A percentile compares a stretch with the other conserved stretches of the same genome.
Evolutionary conservation across 2,113 vertebrate genomes (phyloP).

Genomic region (Hemibagrus wyckioides): DNA sequence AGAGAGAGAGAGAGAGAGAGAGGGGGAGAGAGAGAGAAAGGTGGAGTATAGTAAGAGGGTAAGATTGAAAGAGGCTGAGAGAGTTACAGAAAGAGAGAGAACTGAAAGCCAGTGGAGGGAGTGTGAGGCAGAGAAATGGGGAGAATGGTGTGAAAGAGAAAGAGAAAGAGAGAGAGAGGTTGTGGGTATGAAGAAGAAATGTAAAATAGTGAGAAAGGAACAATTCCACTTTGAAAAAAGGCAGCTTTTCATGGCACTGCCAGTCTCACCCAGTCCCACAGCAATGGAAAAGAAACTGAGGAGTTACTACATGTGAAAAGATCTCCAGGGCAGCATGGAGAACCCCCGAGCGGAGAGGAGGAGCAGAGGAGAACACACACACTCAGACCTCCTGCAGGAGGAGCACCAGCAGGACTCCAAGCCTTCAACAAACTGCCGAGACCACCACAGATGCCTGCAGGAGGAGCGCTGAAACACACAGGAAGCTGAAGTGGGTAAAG

Average conservation of each 20-base stretch:
- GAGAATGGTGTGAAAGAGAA: conserved; percentile 3
- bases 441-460: conserved; percentile 31
- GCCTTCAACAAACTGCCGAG: conserved; percentile 4
- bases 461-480: conserved; percentile 27
- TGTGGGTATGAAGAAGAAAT: neutral
- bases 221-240: neutral
- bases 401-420: conserved; percentile 25
- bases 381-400: conserved; percentile 17
- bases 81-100: conserved; percentile 28
- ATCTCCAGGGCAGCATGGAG: conserved; percentile 28
- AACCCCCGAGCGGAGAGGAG: neutral
- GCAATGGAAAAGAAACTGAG: conserved; percentile 26
- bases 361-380: conserved; percentile 33
- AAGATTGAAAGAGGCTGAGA: conserved; percentile 19
- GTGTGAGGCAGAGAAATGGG: neutral
- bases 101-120: conserved; percentile 7
- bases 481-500: conserved; percentile 53
- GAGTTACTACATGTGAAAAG: neutral
- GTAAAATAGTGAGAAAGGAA: conserved; percentile 19
- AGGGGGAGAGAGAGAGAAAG: conserved; percentile 32
- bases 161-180: conserved; percentile 19
- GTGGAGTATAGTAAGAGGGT: conserved; percentile 37
- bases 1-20: conserved; percentile 11
- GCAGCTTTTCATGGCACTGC: conserved; percentile 10
- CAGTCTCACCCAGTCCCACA: conserved; percentile 30